Conservation (phyloP, 2,888 invertebrate genomes). For the Rhopalosiphum nymphaeae region DNA sequence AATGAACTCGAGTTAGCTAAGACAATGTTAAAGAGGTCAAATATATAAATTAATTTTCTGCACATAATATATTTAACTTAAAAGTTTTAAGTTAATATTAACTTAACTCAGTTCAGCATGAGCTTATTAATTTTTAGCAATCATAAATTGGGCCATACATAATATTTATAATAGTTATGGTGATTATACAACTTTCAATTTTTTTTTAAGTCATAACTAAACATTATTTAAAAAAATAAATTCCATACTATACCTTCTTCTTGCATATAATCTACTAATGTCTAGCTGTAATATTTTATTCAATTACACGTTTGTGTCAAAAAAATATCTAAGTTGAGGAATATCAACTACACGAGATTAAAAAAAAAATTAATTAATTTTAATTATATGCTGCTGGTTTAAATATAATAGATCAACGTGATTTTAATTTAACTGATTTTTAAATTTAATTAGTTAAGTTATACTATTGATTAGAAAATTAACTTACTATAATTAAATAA, state of each 20-base stretch:
- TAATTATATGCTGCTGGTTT: neutral
- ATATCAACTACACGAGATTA: neutral
- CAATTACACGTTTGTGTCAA: neutral
- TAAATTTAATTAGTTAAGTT: neutral
- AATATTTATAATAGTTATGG: neutral
- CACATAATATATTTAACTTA: neutral
- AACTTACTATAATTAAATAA: neutral
- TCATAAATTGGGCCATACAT: neutral
- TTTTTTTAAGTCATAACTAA: neutral
- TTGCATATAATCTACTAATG: neutral
- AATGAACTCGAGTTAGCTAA: neutral
- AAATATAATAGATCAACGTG: neutral
- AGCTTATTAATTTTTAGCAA: neutral
- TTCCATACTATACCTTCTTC: neutral
- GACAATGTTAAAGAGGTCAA: neutral
- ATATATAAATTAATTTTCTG: neutral
- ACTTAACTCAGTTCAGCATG: neutral
- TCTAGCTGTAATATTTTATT: neutral
- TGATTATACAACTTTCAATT: neutral
- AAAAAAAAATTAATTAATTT: neutral
- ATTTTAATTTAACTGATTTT: neutral
- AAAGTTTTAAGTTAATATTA: neutral
- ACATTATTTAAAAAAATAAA: neutral
- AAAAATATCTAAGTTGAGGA: neutral
- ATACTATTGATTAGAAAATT: too few species aligned